phyloP scores from a whole-genome alignment of 2,888 invertebrate species.

The Belgica antarctica region DNA sequence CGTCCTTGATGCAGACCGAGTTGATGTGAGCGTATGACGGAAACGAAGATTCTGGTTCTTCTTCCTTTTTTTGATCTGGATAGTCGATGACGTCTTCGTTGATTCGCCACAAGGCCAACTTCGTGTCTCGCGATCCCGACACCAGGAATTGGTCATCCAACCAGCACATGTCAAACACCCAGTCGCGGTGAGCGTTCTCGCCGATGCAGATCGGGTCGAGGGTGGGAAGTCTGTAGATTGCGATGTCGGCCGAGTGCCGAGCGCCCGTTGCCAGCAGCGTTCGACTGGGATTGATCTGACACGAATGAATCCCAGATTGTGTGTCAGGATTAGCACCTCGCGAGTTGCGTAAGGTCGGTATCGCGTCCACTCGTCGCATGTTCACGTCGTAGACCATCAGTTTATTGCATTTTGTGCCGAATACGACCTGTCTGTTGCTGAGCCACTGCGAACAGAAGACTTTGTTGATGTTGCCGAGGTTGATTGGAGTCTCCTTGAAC shows the following conservation, averaged over 20 bases:
- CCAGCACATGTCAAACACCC: constrained; percentile 92
- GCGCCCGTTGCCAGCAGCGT: constrained; percentile 90
- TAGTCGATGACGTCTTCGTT: constrained; percentile 56
- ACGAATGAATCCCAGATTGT: constrained; percentile 89
- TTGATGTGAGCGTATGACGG: constrained; percentile 60
- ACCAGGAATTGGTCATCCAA: constrained; percentile 93
- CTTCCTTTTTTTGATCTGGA: constrained; percentile 49
- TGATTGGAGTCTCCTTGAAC: constrained; percentile 80
- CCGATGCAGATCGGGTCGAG: constrained; percentile 92
- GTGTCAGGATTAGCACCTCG: constrained; percentile 56
- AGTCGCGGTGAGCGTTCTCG: constrained; percentile 85
- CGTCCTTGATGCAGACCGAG: constrained; percentile 73
- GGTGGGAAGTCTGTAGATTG: constrained; percentile 83
- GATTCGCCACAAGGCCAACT: constrained; percentile 86
- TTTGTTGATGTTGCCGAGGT: constrained; percentile 83
- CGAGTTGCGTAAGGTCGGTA: constrained; percentile 77
- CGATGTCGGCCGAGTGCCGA: constrained; percentile 87
- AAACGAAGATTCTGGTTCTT: constrained; percentile 50
- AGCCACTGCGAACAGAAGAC: constrained; percentile 96
- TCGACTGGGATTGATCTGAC: constrained; percentile 89
- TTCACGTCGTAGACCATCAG: constrained; percentile 89
- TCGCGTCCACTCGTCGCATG: constrained; percentile 80
- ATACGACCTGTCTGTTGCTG: constrained; percentile 89
- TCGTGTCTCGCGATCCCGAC: constrained; percentile 88
- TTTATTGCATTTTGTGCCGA: constrained; percentile 80